Percentiles rank a stretch among this genome's conserved stretches.
Evolutionary conservation across 2,888 invertebrate genomes (phyloP).

Genomic region (Pristionchus mayeri): DNA sequence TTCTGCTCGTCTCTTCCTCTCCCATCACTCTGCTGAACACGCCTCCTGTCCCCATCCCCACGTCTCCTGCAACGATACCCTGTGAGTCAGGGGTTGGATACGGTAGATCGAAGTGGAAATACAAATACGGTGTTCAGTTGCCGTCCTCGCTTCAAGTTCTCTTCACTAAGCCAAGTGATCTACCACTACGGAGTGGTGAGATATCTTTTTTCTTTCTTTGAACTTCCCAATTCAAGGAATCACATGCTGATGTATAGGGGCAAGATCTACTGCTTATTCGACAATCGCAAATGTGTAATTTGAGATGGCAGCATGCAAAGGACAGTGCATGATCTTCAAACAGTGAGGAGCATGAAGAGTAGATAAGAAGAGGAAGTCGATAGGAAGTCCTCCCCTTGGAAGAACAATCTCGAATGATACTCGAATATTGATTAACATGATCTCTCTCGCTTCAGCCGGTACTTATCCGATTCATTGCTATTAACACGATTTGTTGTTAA

Average conservation of each 20-base stretch:
- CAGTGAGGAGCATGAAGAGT: background rate
- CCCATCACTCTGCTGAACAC: slow-evolving; percentile 1
- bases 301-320: background rate
- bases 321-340: background rate
- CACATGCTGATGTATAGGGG: too few species aligned
- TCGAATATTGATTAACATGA: background rate
- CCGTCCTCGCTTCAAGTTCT: slow-evolving; percentile 4
- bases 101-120: background rate
- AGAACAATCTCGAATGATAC: background rate
- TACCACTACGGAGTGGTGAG: slow-evolving; percentile 18
- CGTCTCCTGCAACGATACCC: background rate
- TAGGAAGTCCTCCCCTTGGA: background rate
- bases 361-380: background rate
- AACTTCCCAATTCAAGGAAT: too few species aligned
- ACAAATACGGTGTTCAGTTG: background rate
- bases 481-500: background rate
- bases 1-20: slow-evolving; percentile 1
- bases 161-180: background rate
- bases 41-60: background rate
- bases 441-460: background rate
- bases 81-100: background rate
- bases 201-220: background rate
- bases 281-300: background rate
- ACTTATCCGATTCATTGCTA: background rate
- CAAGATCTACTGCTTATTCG: too few species aligned